Conservation (phyloP, 2,888 invertebrate species). For the Ennomos fuscantarius region DNA sequence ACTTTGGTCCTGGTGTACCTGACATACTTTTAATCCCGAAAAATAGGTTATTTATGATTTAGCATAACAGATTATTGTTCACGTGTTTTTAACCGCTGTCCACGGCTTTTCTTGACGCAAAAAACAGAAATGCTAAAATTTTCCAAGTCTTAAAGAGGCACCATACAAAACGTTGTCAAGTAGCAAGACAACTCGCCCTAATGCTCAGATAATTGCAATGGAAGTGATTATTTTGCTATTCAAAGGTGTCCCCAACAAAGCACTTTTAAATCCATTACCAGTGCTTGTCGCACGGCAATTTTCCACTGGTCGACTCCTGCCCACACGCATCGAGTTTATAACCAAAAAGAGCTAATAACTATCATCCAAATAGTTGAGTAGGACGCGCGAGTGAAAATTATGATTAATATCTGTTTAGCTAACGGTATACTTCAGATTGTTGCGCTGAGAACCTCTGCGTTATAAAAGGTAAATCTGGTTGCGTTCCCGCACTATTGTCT, state of each 20-base stretch:
- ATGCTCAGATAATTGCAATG: conserved; percentile 64
- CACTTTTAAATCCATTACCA: conserved; percentile 82
- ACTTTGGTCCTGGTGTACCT: too few species aligned
- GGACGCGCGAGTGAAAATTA: conserved; percentile 81
- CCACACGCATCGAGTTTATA: conserved; percentile 76
- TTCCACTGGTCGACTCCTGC: conserved; percentile 75
- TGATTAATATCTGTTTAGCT: conserved; percentile 84
- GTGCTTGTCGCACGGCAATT: conserved; percentile 80
- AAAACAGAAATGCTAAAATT: conserved; percentile 1
- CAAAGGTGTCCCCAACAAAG: conserved; percentile 68
- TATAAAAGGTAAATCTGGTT: conserved; percentile 30
- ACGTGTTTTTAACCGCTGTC: too few species aligned
- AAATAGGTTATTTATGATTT: too few species aligned
- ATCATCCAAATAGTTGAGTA: conserved; percentile 77
- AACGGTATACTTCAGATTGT: conserved; percentile 65
- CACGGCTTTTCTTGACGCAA: too few species aligned
- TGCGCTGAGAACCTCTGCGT: conserved; percentile 56
- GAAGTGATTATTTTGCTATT: conserved; percentile 79
- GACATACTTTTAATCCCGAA: too few species aligned
- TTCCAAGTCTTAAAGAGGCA: conserved; percentile 26
- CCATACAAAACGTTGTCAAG: conserved; percentile 49
- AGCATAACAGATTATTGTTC: too few species aligned
- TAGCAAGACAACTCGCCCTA: conserved; percentile 55
- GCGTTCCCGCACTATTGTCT: conserved; percentile 30
- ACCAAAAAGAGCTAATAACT: conserved; percentile 79